These are phyloP conservation scores for Telmatochromis bifrenatus DNA, from an alignment of 2,113 vertebrate genomes.

Conservation along the genomic window DNA sequence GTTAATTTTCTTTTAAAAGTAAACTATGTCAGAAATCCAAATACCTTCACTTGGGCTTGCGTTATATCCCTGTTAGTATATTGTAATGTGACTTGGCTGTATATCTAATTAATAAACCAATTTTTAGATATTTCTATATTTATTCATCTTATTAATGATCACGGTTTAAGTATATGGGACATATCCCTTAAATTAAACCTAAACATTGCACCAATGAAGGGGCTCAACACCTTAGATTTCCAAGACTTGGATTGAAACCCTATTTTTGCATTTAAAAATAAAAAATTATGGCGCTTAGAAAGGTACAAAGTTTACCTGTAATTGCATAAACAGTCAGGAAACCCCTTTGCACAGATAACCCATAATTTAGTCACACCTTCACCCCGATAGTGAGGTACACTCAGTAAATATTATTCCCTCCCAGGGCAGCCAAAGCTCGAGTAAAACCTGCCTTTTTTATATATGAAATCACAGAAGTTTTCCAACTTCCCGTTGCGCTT, in stretches of 20 bases:
- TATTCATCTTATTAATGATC: not conserved
- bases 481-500: not conserved
- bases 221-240: not conserved
- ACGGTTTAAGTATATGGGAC: not conserved
- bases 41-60: not conserved
- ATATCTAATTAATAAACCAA: not conserved
- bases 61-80: not conserved
- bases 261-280: not conserved
- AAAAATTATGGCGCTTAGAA: rapidly evolving
- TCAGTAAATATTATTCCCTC: not conserved
- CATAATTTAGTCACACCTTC: not conserved
- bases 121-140: not conserved
- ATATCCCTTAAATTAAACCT: not conserved
- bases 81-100: not conserved
- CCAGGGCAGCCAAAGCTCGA: not conserved
- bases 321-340: not conserved
- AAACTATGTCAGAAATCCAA: not conserved
- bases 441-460: not conserved
- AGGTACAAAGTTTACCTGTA: not conserved
- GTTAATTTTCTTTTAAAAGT: not conserved
- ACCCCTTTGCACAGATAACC: not conserved
- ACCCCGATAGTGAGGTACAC: not conserved
- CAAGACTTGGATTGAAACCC: not conserved
- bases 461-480: not conserved
- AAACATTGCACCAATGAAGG: not conserved